These are phyloP conservation scores for Scleropages formosus DNA, from an alignment of 2,797 vertebrate species.

Conservation along the genomic window DNA sequence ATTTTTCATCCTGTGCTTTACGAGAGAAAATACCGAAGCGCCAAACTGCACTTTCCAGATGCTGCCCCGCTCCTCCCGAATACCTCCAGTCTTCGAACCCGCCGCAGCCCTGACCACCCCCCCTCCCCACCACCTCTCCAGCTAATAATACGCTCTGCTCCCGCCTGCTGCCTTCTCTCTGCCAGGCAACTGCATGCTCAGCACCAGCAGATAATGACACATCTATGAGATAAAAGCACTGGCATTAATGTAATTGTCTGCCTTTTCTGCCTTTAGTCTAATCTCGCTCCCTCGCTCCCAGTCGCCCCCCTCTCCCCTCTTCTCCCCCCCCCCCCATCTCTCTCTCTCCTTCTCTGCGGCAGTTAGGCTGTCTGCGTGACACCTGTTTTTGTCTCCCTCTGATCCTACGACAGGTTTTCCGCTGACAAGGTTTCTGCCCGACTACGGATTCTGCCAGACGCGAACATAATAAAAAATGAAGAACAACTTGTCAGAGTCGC, in stretches of 20 bases:
- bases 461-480: constrained; percentile 97
- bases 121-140: constrained; percentile 67
- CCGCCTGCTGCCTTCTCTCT: constrained; percentile 56
- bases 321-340: background rate
- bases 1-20: no score
- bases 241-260: constrained; percentile 86
- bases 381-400: constrained; percentile 92
- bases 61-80: constrained; percentile 41
- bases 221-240: constrained; percentile 84
- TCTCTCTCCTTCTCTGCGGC: constrained; percentile 60
- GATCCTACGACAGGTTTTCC: constrained; percentile 86
- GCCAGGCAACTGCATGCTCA: constrained; percentile 79
- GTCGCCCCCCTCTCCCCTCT: constrained; percentile 31
- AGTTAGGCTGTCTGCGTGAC: constrained; percentile 84
- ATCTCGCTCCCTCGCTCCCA: constrained; percentile 53
- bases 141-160: constrained; percentile 57
- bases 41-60: background rate
- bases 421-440: constrained; percentile 89
- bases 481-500: constrained; percentile 90
- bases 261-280: constrained; percentile 79
- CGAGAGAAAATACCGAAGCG: no score
- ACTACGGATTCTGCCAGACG: constrained; percentile 86
- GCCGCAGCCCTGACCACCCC: constrained; percentile 74
- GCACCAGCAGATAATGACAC: constrained; percentile 81
- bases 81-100: no score